These are phyloP conservation scores for Apodemus speciosus DNA, from an alignment of 2,113 vertebrate genomes.

Conservation along the genomic window DNA sequence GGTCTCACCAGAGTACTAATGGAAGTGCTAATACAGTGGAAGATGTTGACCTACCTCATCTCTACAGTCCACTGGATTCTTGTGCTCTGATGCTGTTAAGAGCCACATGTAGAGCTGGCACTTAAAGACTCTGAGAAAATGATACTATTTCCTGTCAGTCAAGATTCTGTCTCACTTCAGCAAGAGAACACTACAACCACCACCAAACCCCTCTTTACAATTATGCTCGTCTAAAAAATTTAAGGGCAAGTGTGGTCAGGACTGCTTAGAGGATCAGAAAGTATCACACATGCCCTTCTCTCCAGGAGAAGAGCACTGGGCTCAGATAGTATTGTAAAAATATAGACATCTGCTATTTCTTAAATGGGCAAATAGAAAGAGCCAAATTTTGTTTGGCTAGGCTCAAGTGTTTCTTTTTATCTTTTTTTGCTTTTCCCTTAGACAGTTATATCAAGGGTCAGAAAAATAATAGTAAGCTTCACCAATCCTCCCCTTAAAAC, in stretches of 20 bases:
- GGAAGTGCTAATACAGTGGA: background rate
- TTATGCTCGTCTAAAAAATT: slow-evolving; percentile 34
- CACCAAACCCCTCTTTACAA: background rate
- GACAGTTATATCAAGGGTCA: background rate
- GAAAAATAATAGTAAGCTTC: background rate
- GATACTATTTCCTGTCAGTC: background rate
- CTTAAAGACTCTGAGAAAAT: slow-evolving; percentile 40
- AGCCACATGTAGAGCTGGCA: background rate
- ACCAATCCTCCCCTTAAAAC: slow-evolving; percentile 22
- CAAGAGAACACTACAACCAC: background rate
- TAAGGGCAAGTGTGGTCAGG: background rate
- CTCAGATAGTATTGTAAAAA: background rate
- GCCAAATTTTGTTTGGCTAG: slow-evolving; percentile 32
- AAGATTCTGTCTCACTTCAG: background rate
- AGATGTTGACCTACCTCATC: background rate
- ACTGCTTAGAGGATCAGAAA: background rate
- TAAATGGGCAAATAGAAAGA: background rate
- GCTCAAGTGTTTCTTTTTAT: slow-evolving; percentile 18
- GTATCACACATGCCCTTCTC: background rate
- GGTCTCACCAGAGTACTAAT: background rate
- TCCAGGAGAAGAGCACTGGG: background rate
- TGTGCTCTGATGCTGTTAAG: background rate
- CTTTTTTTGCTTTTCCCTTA: slow-evolving; percentile 26
- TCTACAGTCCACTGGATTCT: background rate
- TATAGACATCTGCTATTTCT: background rate